Conservation (phyloP, 2,797 vertebrate species). For the Galago senegalensis region DNA sequence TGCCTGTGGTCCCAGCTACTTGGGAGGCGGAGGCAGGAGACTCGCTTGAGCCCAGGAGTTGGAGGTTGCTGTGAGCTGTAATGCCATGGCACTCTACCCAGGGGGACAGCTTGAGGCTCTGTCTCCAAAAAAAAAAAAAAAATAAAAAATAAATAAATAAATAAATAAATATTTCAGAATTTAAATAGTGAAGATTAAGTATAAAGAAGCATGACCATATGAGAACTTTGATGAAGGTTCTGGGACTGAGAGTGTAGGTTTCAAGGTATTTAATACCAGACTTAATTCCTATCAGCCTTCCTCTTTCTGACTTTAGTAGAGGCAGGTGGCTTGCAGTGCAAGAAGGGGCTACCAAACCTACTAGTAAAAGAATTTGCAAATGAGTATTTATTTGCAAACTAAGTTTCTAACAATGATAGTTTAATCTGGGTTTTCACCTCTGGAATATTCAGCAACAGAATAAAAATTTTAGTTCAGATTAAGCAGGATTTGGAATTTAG, state of each 20-base stretch:
- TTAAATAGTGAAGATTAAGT: slow-evolving; percentile 47
- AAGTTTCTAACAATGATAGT: not conserved
- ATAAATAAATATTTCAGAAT: slow-evolving; percentile 31
- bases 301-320: not conserved
- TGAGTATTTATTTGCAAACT: not conserved
- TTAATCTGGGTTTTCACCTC: slow-evolving; percentile 54
- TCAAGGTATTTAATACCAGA: not conserved
- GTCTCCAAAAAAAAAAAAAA: no score
- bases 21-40: no score
- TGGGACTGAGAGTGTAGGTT: not conserved
- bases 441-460: slow-evolving; percentile 1
- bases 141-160: no score
- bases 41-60: no score
- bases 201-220: slow-evolving; percentile 12
- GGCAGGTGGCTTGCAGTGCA: not conserved
- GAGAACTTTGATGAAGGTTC: slow-evolving; percentile 30
- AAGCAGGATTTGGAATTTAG: not conserved
- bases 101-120: no score
- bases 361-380: not conserved
- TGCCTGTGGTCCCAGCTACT: no score
- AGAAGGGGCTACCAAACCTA: not conserved
- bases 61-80: no score
- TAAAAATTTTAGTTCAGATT: not conserved
- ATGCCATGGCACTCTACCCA: no score
- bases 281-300: not conserved